Evolutionary conservation across 2,113 vertebrate genomes (phyloP).

Genomic region (Oenanthe melanoleuca): DNA sequence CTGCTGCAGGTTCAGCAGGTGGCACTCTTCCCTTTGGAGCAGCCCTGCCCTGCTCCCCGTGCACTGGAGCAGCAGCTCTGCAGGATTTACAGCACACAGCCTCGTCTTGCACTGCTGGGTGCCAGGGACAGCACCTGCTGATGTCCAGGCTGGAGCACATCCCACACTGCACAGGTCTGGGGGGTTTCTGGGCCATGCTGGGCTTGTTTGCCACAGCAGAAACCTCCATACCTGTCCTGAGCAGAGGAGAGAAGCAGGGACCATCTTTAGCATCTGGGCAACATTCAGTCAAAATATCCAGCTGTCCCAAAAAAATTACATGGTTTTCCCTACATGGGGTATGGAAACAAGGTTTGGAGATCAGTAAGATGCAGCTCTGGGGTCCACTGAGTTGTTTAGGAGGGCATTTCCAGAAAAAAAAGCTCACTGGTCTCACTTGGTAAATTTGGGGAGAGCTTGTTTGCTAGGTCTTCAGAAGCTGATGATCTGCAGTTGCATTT

Average conservation of each 20-base stretch:
- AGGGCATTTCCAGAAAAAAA: background rate
- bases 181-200: background rate
- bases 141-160: rapidly evolving
- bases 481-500: background rate
- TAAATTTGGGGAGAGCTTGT: background rate
- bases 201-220: background rate
- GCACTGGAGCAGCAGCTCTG: background rate
- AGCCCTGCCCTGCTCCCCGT: background rate
- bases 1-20: slow-evolving; percentile 26
- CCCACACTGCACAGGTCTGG: background rate
- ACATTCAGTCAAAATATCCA: background rate
- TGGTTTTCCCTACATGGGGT: background rate
- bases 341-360: background rate
- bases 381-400: background rate
- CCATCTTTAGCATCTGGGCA: background rate
- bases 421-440: background rate
- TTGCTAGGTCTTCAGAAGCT: background rate
- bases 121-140: background rate
- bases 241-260: background rate
- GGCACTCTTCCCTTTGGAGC: slow-evolving; percentile 61
- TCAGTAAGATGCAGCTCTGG: background rate
- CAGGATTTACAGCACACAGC: rapidly evolving
- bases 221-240: rapidly evolving
- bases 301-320: background rate
- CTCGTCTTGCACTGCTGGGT: background rate